Evolutionary conservation across 2,797 vertebrate species (phyloP), one percentile per base, ranked within the genome.

Genomic region (Etheostoma nigrum): DNA sequence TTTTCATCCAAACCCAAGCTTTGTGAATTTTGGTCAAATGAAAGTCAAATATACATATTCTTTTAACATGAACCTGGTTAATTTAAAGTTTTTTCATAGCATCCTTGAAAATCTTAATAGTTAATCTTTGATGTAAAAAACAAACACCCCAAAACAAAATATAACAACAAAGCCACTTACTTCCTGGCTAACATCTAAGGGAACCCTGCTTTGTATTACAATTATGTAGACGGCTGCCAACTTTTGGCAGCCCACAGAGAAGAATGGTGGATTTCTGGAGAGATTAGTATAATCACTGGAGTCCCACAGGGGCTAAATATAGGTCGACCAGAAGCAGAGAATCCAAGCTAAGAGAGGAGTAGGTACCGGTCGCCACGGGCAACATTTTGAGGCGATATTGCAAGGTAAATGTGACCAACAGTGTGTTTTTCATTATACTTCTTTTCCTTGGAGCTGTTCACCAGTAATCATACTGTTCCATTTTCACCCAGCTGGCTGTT

Each of bases 261-360:
- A 76, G 78, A 63, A 48, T 27, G 81, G 71, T 74, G 87, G 82
- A 89, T 89, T 90, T 91, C 87, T 85, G 73, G 40, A 85, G 85
- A 91, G 89, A 86, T 85, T 90, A 89, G 87, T 83, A 81, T 92
- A 88, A 92, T 93, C 83, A 89, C 72, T 53, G 65, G 57, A 75
- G 81, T 87, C 92, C 88, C 90, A 68, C 18, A 11, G 81, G 89
- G 86, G 79, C 66, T 80, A 81, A 88, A 88, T 89, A 85, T 86
- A 82, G 88, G 87, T 90, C 76, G 69, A 81, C 51, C 70, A 83
- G 82, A 72, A 85, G 79, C 57, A 67, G 53, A 70, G 74, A 67
- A 52, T 64, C 76, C 74, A 47, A 81, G 79, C 72, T 72, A 33
- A 83, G 76, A 85, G 76, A 75, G 64, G 66, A 82, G 71, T 64